Percentiles rank a stretch among this genome's conserved stretches.
Conservation (phyloP, 2,113 vertebrate species). For the Tragelaphus strepsiceros region DNA sequence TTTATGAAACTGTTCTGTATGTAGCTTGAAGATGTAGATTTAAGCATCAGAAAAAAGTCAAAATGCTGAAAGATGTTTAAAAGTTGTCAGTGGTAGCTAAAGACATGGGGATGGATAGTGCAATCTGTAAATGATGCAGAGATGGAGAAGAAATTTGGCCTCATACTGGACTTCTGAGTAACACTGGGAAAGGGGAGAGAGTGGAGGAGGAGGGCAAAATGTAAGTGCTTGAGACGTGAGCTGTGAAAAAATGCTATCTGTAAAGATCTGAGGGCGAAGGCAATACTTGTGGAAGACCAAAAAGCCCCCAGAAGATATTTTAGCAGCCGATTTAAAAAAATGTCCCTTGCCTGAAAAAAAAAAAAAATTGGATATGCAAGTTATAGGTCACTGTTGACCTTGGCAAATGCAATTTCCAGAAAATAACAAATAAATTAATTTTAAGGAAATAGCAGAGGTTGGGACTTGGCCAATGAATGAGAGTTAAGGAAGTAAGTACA, state of each 20-base stretch:
- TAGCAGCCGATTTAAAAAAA: neutral
- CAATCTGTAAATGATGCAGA: neutral
- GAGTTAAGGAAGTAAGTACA: neutral
- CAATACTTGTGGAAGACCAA: neutral
- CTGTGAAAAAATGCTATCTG: neutral
- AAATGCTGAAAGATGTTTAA: neutral
- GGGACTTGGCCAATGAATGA: neutral
- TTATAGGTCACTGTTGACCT: neutral
- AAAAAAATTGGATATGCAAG: neutral
- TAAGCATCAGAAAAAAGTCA: neutral
- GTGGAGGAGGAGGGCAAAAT: neutral
- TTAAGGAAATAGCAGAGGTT: neutral
- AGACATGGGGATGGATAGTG: neutral
- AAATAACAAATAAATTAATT: neutral
- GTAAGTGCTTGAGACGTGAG: neutral
- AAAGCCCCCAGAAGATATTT: neutral
- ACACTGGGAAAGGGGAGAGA: neutral
- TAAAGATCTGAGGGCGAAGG: neutral
- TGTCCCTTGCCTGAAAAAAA: too few species aligned
- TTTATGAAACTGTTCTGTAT: neutral
- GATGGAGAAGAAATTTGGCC: neutral
- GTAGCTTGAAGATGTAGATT: neutral
- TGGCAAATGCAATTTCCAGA: neutral
- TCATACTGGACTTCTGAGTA: neutral
- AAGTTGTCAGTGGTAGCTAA: neutral